Base-by-base conservation (phyloP, 2,888 invertebrate species). In the Napeogenes sylphis region DNA sequence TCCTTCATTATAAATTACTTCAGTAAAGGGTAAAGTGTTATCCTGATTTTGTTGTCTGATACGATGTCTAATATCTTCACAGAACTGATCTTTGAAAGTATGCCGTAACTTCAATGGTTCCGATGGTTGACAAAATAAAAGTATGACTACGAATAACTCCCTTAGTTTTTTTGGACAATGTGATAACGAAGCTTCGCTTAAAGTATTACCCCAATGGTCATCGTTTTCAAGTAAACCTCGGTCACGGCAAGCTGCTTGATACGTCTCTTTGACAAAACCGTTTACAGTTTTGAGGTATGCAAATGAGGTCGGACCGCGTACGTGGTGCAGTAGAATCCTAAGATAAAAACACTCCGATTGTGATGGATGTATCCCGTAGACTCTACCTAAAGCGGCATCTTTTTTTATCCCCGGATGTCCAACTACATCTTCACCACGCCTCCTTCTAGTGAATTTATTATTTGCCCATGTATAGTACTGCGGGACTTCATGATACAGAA, bases 281-380 rank as follows among this genome's bases (percentile, higher is more conserved):
- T 71, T 51, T 4, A 74, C 70, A 38, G 71, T 73, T 67, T 64
- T 67, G 8, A 72, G 59, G 65, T 63, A 42, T 61, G 46, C 51
- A 64, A 75, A 74, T 56, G 73, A 75, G 4, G 68, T 73, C 46
- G 21, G 21, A 21, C 21, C 21, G 21, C 21, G 21, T 21, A 21
- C 21, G 21, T 21, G 21, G 21, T 21, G 75, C 74, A 14, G 65
- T 33, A 68, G 32, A 12, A 76, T 51, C 33, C 75, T 61, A 12
- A 77, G 67, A 69, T 70, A 70, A 66, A 68, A 77, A 59, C 68
- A 68, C 59, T 71, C 64, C 35, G 63, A 64, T 38, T 70, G 67
- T 4, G 62, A 67, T 21, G 71, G 72, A 71, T 78, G 74, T 12
- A 73, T 63, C 5, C 71, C 68, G 60, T 74, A 77, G 13, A 77